Conservation (phyloP, 2,888 invertebrate species). For the Hermodice carunculata region DNA sequence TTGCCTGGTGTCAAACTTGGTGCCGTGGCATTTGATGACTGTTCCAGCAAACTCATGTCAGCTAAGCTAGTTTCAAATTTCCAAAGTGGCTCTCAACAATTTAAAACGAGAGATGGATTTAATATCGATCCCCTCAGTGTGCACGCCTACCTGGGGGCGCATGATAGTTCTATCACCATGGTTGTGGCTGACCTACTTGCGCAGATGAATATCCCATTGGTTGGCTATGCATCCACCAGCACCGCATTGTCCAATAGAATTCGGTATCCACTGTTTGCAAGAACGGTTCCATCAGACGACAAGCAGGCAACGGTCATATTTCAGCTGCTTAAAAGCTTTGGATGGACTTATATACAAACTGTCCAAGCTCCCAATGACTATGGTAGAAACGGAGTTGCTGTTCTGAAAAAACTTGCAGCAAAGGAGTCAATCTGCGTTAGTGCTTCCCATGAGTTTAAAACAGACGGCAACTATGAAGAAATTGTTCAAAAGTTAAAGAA, state of each 20-base stretch:
- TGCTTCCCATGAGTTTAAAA: background rate
- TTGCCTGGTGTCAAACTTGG: slow-evolving; percentile 49
- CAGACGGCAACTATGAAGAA: background rate
- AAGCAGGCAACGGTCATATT: background rate
- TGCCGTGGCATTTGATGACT: slow-evolving; percentile 60
- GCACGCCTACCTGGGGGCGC: slow-evolving; percentile 42
- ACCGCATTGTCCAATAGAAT: slow-evolving; percentile 46
- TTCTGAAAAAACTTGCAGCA: background rate
- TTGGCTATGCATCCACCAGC: slow-evolving; percentile 55
- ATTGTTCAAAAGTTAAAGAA: background rate
- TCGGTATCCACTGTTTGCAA: slow-evolving; percentile 56
- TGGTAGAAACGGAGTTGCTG: background rate
- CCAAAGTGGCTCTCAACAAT: background rate
- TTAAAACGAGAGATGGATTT: background rate
- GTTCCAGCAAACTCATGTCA: slow-evolving; percentile 43
- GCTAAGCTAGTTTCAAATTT: slow-evolving; percentile 11
- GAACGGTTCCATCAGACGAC: slow-evolving; percentile 20
- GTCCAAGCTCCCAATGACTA: slow-evolving; percentile 3
- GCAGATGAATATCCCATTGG: slow-evolving; percentile 55
- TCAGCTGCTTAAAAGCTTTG: slow-evolving; percentile 1
- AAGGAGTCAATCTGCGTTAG: background rate
- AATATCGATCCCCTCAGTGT: slow-evolving; percentile 3
- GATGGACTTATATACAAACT: slow-evolving; percentile 3
- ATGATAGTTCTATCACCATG: slow-evolving; percentile 42
- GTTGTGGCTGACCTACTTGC: slow-evolving; percentile 54